Percentiles rank a stretch among this genome's conserved stretches.
Conservation (phyloP, 2,888 invertebrate genomes). For the Pristionchus entomophagus region DNA sequence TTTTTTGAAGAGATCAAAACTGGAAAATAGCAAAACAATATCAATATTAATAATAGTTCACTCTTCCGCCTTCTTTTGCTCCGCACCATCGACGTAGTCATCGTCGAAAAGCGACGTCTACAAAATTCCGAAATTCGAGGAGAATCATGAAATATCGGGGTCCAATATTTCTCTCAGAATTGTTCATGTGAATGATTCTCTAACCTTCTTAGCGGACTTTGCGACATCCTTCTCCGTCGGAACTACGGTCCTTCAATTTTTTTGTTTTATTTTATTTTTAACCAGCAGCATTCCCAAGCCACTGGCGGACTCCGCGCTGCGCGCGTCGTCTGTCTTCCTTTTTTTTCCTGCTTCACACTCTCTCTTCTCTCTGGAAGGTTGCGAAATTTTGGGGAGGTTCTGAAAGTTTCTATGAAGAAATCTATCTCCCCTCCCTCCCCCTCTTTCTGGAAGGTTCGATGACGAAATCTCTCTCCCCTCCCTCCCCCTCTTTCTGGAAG, state of each 20-base stretch:
- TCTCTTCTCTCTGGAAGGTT: no score
- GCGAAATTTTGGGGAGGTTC: no score
- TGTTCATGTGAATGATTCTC: no score
- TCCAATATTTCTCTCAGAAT: neutral
- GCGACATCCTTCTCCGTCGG: neutral
- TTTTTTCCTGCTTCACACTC: no score
- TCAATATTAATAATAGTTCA: neutral
- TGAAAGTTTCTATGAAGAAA: no score
- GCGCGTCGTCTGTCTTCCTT: no score
- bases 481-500: no score
- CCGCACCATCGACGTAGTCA: constrained; percentile 7
- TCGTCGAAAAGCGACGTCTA: constrained; percentile 18
- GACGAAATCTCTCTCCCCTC: no score
- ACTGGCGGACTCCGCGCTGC: no score
- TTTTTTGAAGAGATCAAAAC: neutral
- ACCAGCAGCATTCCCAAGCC: no score
- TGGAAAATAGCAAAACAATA: neutral
- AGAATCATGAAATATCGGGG: neutral
- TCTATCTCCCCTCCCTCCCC: no score
- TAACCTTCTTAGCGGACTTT: neutral
- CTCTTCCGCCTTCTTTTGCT: neutral
- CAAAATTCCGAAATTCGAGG: neutral
- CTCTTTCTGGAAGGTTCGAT: no score
- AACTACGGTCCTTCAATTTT: neutral
- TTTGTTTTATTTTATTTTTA: neutral